Conservation (phyloP, 2,113 vertebrate genomes). For the Poeciliopsis occidentalis region DNA sequence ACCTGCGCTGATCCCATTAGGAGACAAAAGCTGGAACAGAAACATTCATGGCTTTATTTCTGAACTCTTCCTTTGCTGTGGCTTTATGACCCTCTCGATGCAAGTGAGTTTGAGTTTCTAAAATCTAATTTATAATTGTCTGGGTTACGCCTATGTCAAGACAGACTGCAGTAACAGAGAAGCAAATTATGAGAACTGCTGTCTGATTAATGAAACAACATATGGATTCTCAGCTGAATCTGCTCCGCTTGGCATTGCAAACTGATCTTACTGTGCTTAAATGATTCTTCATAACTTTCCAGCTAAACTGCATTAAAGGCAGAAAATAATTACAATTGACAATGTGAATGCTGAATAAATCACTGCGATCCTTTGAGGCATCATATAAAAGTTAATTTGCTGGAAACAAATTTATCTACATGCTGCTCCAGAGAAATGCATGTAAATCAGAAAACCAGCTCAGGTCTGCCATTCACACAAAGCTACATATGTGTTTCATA, state of each 20-base stretch:
- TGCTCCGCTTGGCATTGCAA: background rate
- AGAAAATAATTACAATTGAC: background rate
- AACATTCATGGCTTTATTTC: slow-evolving; percentile 18
- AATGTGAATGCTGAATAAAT: background rate
- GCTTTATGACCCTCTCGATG: slow-evolving; percentile 28
- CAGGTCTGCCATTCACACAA: too few species aligned
- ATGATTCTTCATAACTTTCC: background rate
- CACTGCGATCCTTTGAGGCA: background rate
- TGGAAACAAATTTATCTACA: too few species aligned
- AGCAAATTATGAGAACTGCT: background rate
- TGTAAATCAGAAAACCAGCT: background rate
- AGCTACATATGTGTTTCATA: too few species aligned
- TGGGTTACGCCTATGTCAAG: slow-evolving; percentile 15
- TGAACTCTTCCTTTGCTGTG: slow-evolving; percentile 19
- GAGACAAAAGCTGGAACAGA: slow-evolving; percentile 22
- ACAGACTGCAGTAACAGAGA: slow-evolving; percentile 6
- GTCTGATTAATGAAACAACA: too few species aligned
- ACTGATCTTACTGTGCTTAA: background rate
- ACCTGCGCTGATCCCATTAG: slow-evolving; percentile 25
- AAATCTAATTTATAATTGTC: slow-evolving; percentile 8
- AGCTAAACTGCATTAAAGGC: background rate
- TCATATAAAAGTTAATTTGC: background rate
- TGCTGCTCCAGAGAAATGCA: background rate
- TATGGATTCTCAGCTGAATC: too few species aligned
- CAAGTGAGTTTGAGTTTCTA: slow-evolving; percentile 14